A percentile compares a stretch with the other conserved stretches of the same genome.
Evolutionary conservation across 2,113 vertebrate species (phyloP).

Genomic region (Psittacara wagleri): DNA sequence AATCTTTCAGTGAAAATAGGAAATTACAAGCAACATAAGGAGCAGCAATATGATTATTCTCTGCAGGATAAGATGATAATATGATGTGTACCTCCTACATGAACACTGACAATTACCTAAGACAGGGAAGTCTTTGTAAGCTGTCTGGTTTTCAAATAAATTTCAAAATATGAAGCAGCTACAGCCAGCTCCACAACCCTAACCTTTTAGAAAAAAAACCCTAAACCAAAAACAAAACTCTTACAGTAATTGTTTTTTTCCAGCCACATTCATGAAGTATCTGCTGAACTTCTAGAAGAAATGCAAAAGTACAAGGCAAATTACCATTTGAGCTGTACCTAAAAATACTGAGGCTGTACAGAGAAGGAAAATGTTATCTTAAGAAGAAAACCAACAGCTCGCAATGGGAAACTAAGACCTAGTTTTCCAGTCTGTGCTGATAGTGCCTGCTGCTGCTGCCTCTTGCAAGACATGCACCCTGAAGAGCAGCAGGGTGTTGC

Average conservation of each 20-base stretch:
- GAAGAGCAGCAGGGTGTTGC: background rate
- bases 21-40: background rate
- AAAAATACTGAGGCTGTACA: fast-evolving
- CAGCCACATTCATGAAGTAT: background rate
- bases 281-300: background rate
- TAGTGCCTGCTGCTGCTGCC: background rate
- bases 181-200: background rate
- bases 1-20: background rate
- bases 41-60: background rate
- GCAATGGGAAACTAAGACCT: background rate
- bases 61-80: background rate
- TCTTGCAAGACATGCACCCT: fast-evolving
- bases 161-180: background rate
- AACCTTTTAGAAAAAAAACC: background rate
- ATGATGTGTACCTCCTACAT: background rate
- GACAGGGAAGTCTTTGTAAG: background rate
- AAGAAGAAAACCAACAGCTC: background rate
- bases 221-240: background rate
- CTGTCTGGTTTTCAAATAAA: background rate
- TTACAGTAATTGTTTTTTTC: background rate
- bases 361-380: background rate
- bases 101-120: background rate
- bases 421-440: background rate
- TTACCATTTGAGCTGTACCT: background rate
- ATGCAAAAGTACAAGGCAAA: fast-evolving